Base-by-base conservation (phyloP, 37 sponge, comb jelly and placozoan species). In the Mnemiopsis leidyi region DNA sequence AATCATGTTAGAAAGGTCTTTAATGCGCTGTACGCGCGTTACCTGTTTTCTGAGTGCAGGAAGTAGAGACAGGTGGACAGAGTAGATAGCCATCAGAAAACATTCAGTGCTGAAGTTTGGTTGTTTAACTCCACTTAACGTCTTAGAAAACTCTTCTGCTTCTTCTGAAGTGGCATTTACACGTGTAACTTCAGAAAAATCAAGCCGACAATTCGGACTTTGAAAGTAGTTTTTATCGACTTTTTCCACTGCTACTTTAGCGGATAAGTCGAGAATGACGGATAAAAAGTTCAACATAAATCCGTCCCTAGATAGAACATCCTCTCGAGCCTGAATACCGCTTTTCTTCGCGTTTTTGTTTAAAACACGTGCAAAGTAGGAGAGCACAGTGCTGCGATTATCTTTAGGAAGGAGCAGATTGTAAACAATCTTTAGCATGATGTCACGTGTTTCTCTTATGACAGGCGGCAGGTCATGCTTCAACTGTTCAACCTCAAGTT, bases 31-130 rank as follows among this genome's bases (percentile, higher is more conserved):
- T 36, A 95, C 25, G 3, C 76, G 31, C 29, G 69, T 67, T 0
- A 92, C 68, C 35, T 94, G 94, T 0, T 93, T 88, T 35, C 94
- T 93, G 39, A 95, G 73, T 37, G 93, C 38, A 9, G 97, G 95
- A 33, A 94, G 85, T 25, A 96, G 93, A 21, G 95, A 68, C n/a
- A 98, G 61, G 83, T 98, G 96, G 38, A 94, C 76, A 36, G 95
- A 93, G 38, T 95, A 94, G 0, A 94, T 93, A 0, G 98, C 96
- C 94, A 98, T 69, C 83, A 95, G 93, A 94, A 98, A 98, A 68
- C 98, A 98, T 82, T 98, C 98, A 0, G 98, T 97, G 24, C 95
- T 94, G 68, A 98, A 98, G 83, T 97, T 98, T 68, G 94, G 69
- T 30, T 94, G 93, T 73, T 61, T 92, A 5, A 23, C 35, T 18